These are phyloP conservation scores for Anomalospiza imberbis DNA, from an alignment of 2,797 vertebrate species.

Conservation along the genomic window DNA sequence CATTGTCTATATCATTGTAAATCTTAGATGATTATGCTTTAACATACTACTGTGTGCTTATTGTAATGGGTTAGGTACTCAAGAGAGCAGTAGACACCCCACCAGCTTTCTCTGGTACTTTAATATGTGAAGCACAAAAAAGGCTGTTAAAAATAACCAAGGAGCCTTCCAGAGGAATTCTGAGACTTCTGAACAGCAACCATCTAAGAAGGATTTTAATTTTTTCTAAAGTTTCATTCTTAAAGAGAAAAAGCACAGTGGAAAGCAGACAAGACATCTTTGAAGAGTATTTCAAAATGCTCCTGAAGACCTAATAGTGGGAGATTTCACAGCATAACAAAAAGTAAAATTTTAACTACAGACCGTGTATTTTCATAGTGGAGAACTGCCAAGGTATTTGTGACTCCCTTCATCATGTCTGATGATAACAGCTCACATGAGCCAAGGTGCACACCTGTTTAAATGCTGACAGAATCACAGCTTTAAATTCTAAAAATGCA, in stretches of 20 bases:
- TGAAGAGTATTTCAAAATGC: not conserved
- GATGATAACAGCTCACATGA: not conserved
- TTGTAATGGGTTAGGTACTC: not conserved
- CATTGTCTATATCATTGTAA: not conserved
- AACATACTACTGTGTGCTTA: not conserved
- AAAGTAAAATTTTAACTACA: not conserved
- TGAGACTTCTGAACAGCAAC: not conserved
- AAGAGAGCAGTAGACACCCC: not conserved
- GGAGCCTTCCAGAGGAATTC: not conserved
- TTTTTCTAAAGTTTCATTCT: not conserved
- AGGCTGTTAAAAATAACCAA: not conserved
- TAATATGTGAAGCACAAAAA: not conserved
- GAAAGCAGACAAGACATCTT: not conserved
- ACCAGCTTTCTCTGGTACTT: not conserved
- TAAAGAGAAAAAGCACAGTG: not conserved
- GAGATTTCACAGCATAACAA: not conserved
- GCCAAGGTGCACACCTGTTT: not conserved
- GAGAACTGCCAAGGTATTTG: not conserved
- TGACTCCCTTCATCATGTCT: not conserved
- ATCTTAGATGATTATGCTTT: not conserved
- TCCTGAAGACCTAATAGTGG: not conserved
- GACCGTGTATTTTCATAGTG: not conserved
- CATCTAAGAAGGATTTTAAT: not conserved
- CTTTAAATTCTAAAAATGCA: not conserved
- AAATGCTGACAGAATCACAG: not conserved